These are phyloP conservation scores for Phyllotis vaccarum DNA, from an alignment of 2,797 vertebrate genomes.

Conservation along the genomic window DNA sequence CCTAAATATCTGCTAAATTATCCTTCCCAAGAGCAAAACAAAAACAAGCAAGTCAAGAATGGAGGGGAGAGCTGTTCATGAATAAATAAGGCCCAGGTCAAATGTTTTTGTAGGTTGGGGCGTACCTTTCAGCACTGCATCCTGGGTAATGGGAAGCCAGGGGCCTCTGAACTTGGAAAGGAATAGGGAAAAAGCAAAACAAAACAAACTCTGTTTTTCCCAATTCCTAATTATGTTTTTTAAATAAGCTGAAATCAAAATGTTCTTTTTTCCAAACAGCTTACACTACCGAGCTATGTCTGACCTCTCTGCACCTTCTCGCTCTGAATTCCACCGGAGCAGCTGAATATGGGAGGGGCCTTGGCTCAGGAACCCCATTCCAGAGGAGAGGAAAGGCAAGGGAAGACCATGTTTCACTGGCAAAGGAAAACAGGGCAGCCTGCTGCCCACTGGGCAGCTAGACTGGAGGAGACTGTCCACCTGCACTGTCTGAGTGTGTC, in stretches of 20 bases:
- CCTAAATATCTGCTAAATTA: slow-evolving; percentile 77
- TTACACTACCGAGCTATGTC: background rate
- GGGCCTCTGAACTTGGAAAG: slow-evolving; percentile 59
- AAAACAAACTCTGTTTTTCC: slow-evolving; percentile 52
- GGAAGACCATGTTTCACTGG: slow-evolving; percentile 80
- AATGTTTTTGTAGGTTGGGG: slow-evolving; percentile 64
- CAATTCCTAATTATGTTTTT: slow-evolving; percentile 70
- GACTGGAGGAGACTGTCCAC: slow-evolving; percentile 63
- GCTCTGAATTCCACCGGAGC: slow-evolving; percentile 15
- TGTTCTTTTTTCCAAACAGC: slow-evolving; percentile 67
- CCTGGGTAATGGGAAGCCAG: slow-evolving; percentile 55
- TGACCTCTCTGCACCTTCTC: slow-evolving; percentile 35
- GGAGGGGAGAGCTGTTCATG: background rate
- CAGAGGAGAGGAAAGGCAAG: slow-evolving; percentile 80
- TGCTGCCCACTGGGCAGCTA: background rate
- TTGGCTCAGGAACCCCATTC: slow-evolving; percentile 77
- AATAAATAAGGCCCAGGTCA: slow-evolving; percentile 69
- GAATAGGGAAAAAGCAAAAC: background rate
- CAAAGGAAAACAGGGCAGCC: slow-evolving; percentile 82
- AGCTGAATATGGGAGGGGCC: slow-evolving; percentile 81
- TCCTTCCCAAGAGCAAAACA: slow-evolving; percentile 76
- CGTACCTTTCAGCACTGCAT: slow-evolving; percentile 32
- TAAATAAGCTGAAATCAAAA: slow-evolving; percentile 60
- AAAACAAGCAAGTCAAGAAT: slow-evolving; percentile 32
- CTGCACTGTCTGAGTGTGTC: background rate